Evolutionary conservation across 2,113 vertebrate species (phyloP).

Genomic region (human (Homo sapiens)): DNA sequence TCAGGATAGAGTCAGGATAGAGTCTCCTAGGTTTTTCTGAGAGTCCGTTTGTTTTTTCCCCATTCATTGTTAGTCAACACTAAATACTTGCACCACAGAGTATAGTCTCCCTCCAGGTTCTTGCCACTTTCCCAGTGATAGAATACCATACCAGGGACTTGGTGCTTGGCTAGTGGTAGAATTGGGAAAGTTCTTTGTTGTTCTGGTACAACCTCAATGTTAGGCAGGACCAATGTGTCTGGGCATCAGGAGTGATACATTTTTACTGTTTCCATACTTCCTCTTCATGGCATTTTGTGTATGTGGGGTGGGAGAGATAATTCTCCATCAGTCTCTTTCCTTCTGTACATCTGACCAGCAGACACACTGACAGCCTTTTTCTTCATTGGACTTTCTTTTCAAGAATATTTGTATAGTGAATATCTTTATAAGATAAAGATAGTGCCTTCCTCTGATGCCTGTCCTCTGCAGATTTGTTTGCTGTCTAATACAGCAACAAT

Average conservation of each 20-base stretch:
- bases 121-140: neutral
- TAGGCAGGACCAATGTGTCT: neutral
- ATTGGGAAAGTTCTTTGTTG: neutral
- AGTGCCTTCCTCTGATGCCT: neutral
- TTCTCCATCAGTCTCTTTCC: neutral
- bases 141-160: too few relatives aligned
- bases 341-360: neutral
- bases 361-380: neutral
- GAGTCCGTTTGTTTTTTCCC: neutral
- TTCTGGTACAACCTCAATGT: neutral
- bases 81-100: neutral
- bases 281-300: neutral
- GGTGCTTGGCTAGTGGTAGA: accelerated
- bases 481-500: neutral
- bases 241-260: neutral
- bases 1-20: neutral
- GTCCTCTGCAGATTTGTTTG: neutral
- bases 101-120: neutral
- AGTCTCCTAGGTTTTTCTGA: neutral
- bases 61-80: neutral
- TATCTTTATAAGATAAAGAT: neutral
- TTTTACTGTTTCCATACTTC: neutral
- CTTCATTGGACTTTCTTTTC: neutral
- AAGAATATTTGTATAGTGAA: neutral
- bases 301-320: neutral